Conservation (phyloP, 2,113 vertebrate species). For the Phalacrocorax brasilianus region DNA sequence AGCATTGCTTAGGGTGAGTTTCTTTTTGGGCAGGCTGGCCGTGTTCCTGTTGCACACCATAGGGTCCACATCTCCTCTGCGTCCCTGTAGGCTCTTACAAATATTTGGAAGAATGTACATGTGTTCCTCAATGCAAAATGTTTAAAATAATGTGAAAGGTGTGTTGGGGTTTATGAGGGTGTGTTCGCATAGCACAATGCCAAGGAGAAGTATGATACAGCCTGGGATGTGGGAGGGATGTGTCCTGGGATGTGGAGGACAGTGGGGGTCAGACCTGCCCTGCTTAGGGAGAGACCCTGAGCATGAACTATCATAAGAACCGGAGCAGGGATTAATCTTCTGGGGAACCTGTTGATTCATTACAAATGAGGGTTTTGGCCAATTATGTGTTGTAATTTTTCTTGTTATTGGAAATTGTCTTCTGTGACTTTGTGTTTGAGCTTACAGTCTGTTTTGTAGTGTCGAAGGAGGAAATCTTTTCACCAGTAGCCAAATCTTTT, state of each 20-base stretch:
- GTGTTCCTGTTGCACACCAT: neutral
- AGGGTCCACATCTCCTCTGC: neutral
- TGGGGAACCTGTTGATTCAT: neutral
- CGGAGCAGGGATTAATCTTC: neutral
- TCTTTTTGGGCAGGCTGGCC: neutral
- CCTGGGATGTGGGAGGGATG: neutral
- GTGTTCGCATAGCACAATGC: neutral
- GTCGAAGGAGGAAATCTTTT: neutral
- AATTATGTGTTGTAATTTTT: neutral
- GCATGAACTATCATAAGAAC: neutral
- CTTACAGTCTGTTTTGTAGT: neutral
- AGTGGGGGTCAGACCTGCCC: neutral
- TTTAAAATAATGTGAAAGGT: neutral
- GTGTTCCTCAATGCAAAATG: neutral
- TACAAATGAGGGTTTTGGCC: neutral
- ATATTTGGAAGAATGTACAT: neutral
- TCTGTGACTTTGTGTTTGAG: neutral
- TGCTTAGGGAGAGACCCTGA: neutral
- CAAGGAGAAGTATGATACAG: neutral
- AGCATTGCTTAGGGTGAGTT: neutral
- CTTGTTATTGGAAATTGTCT: neutral
- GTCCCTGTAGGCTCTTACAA: neutral
- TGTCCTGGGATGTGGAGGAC: neutral
- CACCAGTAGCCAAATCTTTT: neutral
- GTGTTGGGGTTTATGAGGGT: neutral